Evolutionary conservation across 2,113 vertebrate genomes (phyloP).

Genomic region (Lichenostomus cassidix): DNA sequence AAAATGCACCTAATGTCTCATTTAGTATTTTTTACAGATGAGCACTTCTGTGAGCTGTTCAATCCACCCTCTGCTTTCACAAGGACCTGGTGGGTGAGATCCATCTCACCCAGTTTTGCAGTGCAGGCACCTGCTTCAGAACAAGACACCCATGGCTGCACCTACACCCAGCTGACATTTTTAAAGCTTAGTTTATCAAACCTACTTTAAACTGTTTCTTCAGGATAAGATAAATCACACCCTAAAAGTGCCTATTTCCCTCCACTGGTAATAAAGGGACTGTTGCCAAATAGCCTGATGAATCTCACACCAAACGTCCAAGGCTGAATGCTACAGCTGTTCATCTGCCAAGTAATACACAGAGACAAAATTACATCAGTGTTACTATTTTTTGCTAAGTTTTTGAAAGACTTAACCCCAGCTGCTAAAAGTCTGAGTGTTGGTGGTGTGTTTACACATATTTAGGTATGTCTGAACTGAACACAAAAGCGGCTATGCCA

Average conservation of each 20-base stretch:
- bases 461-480: neutral
- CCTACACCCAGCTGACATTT: neutral
- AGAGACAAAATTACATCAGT: neutral
- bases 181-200: neutral
- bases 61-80: neutral
- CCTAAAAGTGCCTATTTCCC: neutral
- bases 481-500: neutral
- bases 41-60: neutral
- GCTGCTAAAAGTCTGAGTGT: neutral
- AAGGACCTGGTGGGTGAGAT: neutral
- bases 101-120: neutral
- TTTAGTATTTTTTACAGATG: neutral
- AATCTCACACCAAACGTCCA: neutral
- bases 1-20: neutral
- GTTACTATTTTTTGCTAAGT: neutral
- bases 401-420: neutral
- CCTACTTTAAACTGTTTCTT: neutral
- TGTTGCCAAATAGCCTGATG: neutral
- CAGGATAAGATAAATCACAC: neutral
- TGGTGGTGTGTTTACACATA: neutral
- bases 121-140: neutral
- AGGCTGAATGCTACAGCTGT: conserved; percentile 9
- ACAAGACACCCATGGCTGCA: neutral
- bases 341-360: conserved; percentile 14
- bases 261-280: neutral